Percentiles rank a stretch among this genome's conserved stretches.
Conservation (phyloP, 2,797 vertebrate species). For the Catharus ustulatus region DNA sequence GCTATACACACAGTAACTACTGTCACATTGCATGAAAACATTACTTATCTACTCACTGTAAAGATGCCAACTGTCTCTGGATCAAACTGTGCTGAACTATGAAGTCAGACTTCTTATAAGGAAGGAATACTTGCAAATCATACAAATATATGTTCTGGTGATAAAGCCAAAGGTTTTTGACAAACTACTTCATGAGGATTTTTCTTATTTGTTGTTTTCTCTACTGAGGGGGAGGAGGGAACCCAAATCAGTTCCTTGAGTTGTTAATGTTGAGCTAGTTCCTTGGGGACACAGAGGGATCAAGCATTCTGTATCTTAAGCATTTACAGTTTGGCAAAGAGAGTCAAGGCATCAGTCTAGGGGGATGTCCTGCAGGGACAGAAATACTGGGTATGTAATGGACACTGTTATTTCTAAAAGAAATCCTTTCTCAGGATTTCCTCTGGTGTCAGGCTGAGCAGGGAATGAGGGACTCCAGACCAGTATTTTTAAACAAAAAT, state of each 20-base stretch:
- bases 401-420: neutral
- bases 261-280: conserved; percentile 17
- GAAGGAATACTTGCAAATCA: conserved; percentile 72
- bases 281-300: neutral
- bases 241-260: neutral
- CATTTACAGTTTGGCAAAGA: conserved; percentile 35
- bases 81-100: conserved; percentile 76
- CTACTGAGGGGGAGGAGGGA: neutral
- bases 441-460: neutral
- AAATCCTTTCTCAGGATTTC: neutral
- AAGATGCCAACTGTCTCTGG: conserved; percentile 80
- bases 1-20: conserved; percentile 71
- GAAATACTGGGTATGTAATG: neutral
- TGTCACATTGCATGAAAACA: conserved; percentile 78
- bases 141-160: conserved; percentile 72
- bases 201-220: conserved; percentile 34
- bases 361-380: neutral
- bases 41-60: conserved; percentile 75
- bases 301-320: neutral
- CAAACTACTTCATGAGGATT: neutral
- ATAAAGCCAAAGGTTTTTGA: conserved; percentile 70
- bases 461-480: neutral
- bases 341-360: neutral
- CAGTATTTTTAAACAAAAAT: conserved; percentile 1
- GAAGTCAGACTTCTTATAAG: conserved; percentile 75